Percentiles rank a stretch among this genome's conserved stretches.
These are phyloP conservation scores for Hemicrepidius hirtus DNA, from an alignment of 2,888 invertebrate species.

Conservation along the genomic window DNA sequence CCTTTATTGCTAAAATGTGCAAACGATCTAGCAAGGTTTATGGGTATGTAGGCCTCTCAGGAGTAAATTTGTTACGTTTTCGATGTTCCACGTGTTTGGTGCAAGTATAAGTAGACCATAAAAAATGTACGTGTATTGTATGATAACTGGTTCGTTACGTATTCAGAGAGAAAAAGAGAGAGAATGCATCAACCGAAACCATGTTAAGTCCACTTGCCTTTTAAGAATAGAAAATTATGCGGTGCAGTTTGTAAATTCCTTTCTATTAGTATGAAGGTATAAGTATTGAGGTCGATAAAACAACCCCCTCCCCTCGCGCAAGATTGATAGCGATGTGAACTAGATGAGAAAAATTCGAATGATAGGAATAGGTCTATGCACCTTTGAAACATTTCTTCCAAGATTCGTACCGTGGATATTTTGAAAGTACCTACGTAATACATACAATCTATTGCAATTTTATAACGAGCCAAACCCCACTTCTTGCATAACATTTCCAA, in stretches of 20 bases:
- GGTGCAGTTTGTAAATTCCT: not conserved
- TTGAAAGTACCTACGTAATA: not conserved
- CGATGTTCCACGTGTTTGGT: slow-evolving; percentile 20
- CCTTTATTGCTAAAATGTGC: not conserved
- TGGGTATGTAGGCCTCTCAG: slow-evolving; percentile 22
- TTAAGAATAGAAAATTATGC: not conserved
- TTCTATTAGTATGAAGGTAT: not conserved
- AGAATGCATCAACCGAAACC: slow-evolving; percentile 41
- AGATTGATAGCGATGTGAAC: no score
- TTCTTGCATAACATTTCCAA: slow-evolving; percentile 5
- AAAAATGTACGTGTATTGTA: slow-evolving; percentile 39
- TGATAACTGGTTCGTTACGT: slow-evolving; percentile 39
- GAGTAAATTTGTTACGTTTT: slow-evolving; percentile 11
- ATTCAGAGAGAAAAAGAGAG: slow-evolving; percentile 39
- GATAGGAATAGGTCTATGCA: not conserved
- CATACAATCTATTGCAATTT: not conserved
- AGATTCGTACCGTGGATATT: not conserved
- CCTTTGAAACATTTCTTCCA: not conserved
- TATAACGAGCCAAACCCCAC: not conserved
- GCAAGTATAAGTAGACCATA: slow-evolving; percentile 38
- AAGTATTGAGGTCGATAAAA: not conserved
- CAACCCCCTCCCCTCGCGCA: no score
- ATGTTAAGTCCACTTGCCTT: slow-evolving; percentile 30
- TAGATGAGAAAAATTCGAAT: no score
- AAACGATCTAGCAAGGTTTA: slow-evolving; percentile 12